Evolutionary conservation across 2,113 vertebrate genomes (phyloP).

Genomic region (Pitta sordida): DNA sequence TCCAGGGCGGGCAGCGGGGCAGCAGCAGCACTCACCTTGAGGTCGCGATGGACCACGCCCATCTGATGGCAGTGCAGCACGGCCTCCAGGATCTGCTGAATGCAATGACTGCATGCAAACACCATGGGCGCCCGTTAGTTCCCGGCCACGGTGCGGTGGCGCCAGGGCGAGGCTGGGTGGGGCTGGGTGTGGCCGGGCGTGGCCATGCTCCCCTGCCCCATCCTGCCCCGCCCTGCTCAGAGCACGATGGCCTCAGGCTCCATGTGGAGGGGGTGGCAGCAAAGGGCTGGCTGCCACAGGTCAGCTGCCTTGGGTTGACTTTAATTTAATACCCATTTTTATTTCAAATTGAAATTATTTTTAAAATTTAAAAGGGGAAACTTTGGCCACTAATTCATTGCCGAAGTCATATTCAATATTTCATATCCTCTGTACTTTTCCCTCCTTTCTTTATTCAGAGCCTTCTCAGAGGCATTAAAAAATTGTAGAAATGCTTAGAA

Average conservation of each 20-base stretch:
- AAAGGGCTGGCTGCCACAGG: not conserved
- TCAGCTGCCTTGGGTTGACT: not conserved
- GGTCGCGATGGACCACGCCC: constrained; percentile 96
- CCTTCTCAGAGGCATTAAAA: not conserved
- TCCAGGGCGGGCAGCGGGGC: not conserved
- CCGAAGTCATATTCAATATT: not conserved
- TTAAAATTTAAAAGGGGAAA: too few relatives aligned
- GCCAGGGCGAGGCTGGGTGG: not conserved
- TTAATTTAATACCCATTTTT: not conserved
- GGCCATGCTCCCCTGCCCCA: not conserved
- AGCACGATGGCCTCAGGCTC: constrained; percentile 12
- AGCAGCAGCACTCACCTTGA: constrained; percentile 88
- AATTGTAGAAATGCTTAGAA: not conserved
- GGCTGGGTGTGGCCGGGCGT: not conserved
- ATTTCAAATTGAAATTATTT: too few relatives aligned
- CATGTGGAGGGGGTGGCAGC: not conserved
- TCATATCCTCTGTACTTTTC: not conserved
- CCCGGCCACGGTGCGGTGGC: constrained; percentile 38
- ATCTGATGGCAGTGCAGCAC: constrained; percentile 98
- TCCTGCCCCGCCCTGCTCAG: not conserved
- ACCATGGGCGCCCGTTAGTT: constrained; percentile 91
- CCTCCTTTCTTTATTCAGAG: not conserved
- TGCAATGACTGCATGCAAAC: constrained; percentile 99
- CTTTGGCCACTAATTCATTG: not conserved
- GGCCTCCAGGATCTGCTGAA: constrained; percentile 98